Evolutionary conservation across 1,140 invertebrate species (phyloP).

Genomic region (Penaeus indicus): DNA sequence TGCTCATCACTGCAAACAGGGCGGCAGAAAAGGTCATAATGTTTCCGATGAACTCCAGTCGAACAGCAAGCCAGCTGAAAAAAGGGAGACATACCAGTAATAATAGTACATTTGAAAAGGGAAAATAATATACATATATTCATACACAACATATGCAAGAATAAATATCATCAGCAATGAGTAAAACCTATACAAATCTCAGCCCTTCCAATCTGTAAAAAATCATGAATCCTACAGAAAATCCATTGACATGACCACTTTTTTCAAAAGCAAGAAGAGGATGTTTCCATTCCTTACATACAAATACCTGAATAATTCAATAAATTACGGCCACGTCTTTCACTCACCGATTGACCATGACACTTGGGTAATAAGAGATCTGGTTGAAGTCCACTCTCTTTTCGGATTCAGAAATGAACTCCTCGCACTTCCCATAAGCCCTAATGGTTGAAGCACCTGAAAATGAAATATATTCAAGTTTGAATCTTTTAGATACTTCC

Average conservation of each 20-base stretch:
- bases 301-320: too few relatives aligned
- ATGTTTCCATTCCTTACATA: too few relatives aligned
- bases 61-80: slow-evolving; percentile 73
- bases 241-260: too few relatives aligned
- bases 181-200: too few relatives aligned
- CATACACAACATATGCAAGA: not conserved
- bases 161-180: not conserved
- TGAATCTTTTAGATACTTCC: too few relatives aligned
- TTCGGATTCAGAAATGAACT: slow-evolving; percentile 73
- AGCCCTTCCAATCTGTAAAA: too few relatives aligned
- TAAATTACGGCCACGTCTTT: too few relatives aligned
- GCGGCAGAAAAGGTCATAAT: slow-evolving; percentile 74
- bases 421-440: slow-evolving; percentile 72
- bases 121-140: not conserved
- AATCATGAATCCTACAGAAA: too few relatives aligned
- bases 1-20: slow-evolving; percentile 72
- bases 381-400: slow-evolving; percentile 74
- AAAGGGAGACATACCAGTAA: not conserved
- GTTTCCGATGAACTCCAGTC: slow-evolving; percentile 74
- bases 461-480: not conserved
- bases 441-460: slow-evolving; percentile 74
- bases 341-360: slow-evolving; percentile 52
- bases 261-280: too few relatives aligned
- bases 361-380: slow-evolving; percentile 71
- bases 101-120: not conserved